Evolutionary conservation across 2,888 invertebrate genomes (phyloP), one percentile per base, ranked within the genome.

Genomic region (Theodoxus fluviatilis): DNA sequence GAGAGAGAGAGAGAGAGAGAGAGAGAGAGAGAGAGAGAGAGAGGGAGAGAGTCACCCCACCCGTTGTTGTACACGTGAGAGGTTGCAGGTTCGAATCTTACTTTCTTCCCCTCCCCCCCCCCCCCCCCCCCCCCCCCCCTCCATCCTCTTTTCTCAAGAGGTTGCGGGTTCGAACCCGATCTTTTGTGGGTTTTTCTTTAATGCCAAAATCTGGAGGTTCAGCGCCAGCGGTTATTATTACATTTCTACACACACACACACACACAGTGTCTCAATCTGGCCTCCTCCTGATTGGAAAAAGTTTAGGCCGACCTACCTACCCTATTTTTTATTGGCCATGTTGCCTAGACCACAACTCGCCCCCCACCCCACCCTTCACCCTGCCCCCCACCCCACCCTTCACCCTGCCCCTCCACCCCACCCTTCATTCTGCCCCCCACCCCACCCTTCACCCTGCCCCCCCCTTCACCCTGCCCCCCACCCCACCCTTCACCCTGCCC

Each of bases 1-100:
- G 67, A 67, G 15, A 67, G 52, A 67, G 28, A 49, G 67, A 4
- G 6, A 31, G 35, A 37, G 37, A 55, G 64, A 37, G n/a, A 37
- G 38, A 37, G 18, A 15, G 38, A 37, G 4, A 25, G 9, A 38
- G n/a, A 15, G 57, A 18, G 33, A n/a, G 55, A 7, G 35, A 15
- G 57, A 35, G 57, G 38, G 25, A 22, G 22, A 9, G 22, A 63
- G 37, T 52, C 9, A 7, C 9, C 35, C 22, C 18, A 66, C 47
- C 35, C 49, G 33, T 31, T 7, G n/a, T n/a, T 43, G 12, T 12
- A 22, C 22, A 15, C 2, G 9, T 31, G 22, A 18, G 3, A 63
- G 15, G 4, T 7, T 31, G 22, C 25, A 31, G 61, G 25, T n/a
- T n/a, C 61, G 12, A 15, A 28, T 33, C 28, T 25, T 33, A 31